Evolutionary conservation across 2,797 vertebrate genomes (phyloP).

Genomic region (Peromyscus eremicus): DNA sequence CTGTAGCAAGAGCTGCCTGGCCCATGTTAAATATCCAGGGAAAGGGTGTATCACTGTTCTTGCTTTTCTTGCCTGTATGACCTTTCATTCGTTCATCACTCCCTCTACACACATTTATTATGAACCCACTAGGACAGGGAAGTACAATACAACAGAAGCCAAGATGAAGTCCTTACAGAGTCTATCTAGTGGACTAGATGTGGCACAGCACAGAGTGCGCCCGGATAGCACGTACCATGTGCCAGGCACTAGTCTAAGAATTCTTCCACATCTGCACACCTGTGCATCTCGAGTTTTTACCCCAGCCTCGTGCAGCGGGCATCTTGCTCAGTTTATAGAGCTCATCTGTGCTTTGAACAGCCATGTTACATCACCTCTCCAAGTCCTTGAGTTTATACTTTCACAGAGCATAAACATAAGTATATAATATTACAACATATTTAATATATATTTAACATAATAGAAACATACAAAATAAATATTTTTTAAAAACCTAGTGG

Average conservation of each 20-base stretch:
- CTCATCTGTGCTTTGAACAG: neutral
- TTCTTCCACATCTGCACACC: neutral
- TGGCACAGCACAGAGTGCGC: accelerated
- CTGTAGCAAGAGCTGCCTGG: neutral
- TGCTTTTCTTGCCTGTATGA: neutral
- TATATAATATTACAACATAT: neutral
- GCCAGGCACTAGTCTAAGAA: neutral
- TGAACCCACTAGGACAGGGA: neutral
- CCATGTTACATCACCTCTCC: neutral
- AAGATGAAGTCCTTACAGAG: neutral
- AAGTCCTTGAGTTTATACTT: constrained; percentile 42
- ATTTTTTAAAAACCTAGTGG: constrained; percentile 21
- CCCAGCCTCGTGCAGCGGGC: neutral
- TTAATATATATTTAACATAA: neutral
- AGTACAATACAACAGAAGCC: neutral
- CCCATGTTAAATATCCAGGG: neutral
- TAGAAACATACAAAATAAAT: neutral
- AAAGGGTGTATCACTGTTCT: neutral
- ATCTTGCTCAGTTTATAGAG: neutral
- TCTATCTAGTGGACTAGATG: neutral
- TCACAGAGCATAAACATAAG: neutral
- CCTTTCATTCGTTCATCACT: neutral
- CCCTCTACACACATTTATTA: neutral
- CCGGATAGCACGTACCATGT: neutral
- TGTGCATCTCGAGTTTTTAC: neutral